These are phyloP conservation scores for Umimayanthus kanabou DNA, from an alignment of 92 coral and sea anemone genomes.

Conservation along the genomic window DNA sequence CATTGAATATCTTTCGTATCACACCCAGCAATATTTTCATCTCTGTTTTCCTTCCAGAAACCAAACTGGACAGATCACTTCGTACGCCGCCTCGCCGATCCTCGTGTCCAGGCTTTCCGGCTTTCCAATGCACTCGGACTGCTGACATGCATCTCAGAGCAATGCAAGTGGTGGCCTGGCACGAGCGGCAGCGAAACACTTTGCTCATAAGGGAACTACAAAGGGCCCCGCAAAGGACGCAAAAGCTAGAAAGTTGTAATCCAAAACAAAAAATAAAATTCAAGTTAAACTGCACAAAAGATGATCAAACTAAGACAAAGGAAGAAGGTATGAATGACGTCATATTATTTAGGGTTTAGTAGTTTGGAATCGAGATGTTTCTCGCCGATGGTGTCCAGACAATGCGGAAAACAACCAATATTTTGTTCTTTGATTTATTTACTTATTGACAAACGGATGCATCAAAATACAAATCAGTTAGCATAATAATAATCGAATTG, in stretches of 20 bases:
- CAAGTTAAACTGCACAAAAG: not conserved
- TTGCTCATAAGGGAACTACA: not conserved
- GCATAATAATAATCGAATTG: no score
- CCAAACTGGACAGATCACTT: not conserved
- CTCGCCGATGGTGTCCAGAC: no score
- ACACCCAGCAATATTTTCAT: not conserved
- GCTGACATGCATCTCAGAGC: constrained; percentile 12
- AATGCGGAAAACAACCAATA: no score
- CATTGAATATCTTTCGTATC: not conserved
- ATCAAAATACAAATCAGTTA: no score
- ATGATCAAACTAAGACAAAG: not conserved
- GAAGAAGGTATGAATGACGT: not conserved
- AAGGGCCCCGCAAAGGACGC: not conserved
- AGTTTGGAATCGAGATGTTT: no score
- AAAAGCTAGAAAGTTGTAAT: no score
- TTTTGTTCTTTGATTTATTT: no score
- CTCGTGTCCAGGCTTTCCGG: constrained; percentile 16
- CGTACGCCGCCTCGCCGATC: constrained; percentile 29
- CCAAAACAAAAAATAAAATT: not conserved
- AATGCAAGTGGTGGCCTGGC: constrained; percentile 20
- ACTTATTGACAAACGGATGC: no score
- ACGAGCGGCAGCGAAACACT: constrained; percentile 19
- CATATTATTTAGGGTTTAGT: not conserved
- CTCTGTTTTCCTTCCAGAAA: constrained; percentile 11
- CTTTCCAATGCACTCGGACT: not conserved